Evolutionary conservation across 37 sponge, comb jelly and placozoan genomes (phyloP), one percentile per base, ranked within the genome.

Genomic region (Spongilla lacustris): DNA sequence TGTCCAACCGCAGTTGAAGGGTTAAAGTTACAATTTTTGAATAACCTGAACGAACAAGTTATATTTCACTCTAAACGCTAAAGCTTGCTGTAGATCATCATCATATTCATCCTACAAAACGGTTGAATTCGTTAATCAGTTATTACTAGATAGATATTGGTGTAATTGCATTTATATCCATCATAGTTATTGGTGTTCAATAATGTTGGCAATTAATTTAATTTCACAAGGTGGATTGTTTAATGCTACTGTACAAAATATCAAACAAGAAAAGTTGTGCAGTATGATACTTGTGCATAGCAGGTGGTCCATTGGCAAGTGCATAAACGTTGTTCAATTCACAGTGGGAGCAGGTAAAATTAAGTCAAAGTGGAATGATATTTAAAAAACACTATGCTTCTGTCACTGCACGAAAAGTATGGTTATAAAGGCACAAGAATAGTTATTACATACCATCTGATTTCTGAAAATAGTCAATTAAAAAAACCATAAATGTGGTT

Each of bases 1-100:
- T 58, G 58, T 58, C 58, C 58, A 58, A 58, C 58, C 58, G 58
- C 58, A 58, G 58, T 58, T 58, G 58, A 58, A 58, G 58, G 58
- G 58, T 58, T 58, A 58, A 58, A 58, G 19, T 58, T 58, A 58
- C 58, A 58, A 58, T 58, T 58, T 58, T 58, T 58, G 58, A 58
- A 58, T 14, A 58, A 58, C 19, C 19, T 58, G 58, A 58, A 58
- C 19, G 12, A 17, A 6, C 19, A 17, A 14, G 58, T 58, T 46
- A 46, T 46, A 46, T 41, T 41, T 9, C 41, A 41, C 41, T 41
- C 41, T 41, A 9, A 41, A 58, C 58, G 4, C 58, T 58, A 58
- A 58, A 58, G 58, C 58, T 17, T 17, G 58, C 58, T 58, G 58
- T 17, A 58, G 58, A 58, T 58, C 19, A 58, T 58, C 58, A 58